phyloP scores from a whole-genome alignment of 2,797 vertebrate genomes.

The Ptychobarbus kaznakovi region DNA sequence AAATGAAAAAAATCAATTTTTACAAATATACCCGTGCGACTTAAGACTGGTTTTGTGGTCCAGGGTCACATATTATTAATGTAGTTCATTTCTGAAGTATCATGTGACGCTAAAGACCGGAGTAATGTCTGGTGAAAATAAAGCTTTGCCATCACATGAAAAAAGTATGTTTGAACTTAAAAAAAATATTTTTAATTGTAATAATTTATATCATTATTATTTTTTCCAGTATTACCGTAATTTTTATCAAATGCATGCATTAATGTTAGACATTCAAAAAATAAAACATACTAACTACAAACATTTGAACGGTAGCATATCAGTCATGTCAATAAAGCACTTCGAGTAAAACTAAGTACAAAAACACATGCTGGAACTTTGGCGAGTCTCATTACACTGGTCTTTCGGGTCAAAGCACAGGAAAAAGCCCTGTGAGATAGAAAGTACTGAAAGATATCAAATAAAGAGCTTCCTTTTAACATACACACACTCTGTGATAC shows the following conservation, averaged over 20 bases:
- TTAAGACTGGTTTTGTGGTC: background rate
- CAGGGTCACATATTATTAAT: background rate
- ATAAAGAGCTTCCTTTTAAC: constrained; percentile 54
- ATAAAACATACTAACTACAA: no score
- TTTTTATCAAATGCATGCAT: background rate
- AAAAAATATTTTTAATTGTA: background rate
- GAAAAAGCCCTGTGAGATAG: constrained; percentile 50
- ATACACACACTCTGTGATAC: constrained; percentile 28
- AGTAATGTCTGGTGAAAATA: background rate
- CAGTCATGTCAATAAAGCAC: constrained; percentile 3
- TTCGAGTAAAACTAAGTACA: constrained; percentile 8
- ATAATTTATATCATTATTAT: background rate
- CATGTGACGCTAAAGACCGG: background rate
- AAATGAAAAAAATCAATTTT: background rate
- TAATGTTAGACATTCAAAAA: background rate
- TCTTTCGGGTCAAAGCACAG: constrained; percentile 28
- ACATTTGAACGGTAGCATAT: background rate
- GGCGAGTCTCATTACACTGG: constrained; percentile 28
- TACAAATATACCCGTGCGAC: background rate
- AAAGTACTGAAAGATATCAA: constrained; percentile 48
- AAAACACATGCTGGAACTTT: constrained; percentile 26
- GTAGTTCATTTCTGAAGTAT: background rate
- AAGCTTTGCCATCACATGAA: background rate
- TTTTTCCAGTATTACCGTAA: background rate
- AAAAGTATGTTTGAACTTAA: background rate